Evolutionary conservation across 1,140 invertebrate species (phyloP).

Genomic region (Calephelis virginiensis): DNA sequence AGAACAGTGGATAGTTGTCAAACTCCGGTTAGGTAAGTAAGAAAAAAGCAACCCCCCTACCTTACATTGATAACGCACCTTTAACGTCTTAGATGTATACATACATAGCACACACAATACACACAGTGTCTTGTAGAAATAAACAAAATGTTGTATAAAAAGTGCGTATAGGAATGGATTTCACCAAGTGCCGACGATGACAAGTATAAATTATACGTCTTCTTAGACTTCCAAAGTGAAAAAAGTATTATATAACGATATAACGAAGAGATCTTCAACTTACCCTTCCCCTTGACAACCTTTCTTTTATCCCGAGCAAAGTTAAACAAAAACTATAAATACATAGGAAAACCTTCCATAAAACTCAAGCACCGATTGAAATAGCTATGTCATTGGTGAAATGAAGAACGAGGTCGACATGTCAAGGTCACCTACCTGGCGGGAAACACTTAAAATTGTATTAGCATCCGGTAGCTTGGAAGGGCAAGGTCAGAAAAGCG

Average conservation of each 20-base stretch:
- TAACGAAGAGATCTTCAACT: background rate
- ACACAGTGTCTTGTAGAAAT: too few relatives aligned
- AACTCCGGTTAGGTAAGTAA: too few relatives aligned
- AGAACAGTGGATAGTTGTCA: too few relatives aligned
- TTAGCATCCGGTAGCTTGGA: conserved; percentile 21
- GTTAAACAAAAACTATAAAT: conserved; percentile 17
- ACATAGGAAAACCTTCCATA: conserved; percentile 1
- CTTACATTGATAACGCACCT: too few relatives aligned
- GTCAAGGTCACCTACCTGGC: conserved; percentile 23
- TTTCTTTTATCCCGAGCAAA: conserved; percentile 9
- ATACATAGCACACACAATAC: too few relatives aligned
- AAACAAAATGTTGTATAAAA: too few relatives aligned
- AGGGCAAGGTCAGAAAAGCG: background rate
- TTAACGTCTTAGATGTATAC: too few relatives aligned
- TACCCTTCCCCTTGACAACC: background rate
- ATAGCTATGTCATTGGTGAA: conserved; percentile 20
- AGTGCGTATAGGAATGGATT: too few relatives aligned
- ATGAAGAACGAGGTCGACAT: conserved; percentile 23
- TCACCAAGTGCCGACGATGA: too few relatives aligned
- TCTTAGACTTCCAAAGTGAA: too few relatives aligned
- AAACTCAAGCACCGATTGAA: conserved; percentile 20
- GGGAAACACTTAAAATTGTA: conserved; percentile 22
- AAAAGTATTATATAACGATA: background rate
- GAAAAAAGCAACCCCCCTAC: too few relatives aligned
- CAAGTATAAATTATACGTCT: too few relatives aligned